A percentile compares a stretch with the other conserved stretches of the same genome.
phyloP scores from a whole-genome alignment of 2,113 vertebrate species.

The Reinhardtius hippoglossoides region DNA sequence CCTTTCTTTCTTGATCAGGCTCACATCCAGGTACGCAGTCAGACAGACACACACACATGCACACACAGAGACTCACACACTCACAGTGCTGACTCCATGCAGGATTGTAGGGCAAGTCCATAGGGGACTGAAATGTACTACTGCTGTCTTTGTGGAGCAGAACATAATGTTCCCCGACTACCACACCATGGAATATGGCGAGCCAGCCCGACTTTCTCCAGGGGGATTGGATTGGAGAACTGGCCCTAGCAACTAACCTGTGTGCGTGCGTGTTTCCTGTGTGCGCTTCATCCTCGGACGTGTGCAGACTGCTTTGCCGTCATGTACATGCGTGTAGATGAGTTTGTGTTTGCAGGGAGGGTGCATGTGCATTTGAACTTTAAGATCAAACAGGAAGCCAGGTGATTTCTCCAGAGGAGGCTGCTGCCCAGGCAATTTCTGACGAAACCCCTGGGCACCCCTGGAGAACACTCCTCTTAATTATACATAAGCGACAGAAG shows the following conservation, averaged over 20 bases:
- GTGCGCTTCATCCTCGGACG: neutral
- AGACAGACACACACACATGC: slow-evolving; percentile 14
- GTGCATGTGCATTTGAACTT: slow-evolving; percentile 63
- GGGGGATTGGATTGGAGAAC: slow-evolving; percentile 57
- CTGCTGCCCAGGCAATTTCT: slow-evolving; percentile 75
- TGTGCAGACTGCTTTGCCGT: slow-evolving; percentile 21
- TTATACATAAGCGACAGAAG: slow-evolving; percentile 77
- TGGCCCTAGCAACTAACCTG: slow-evolving; percentile 65
- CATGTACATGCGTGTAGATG: slow-evolving; percentile 32
- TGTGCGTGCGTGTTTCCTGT: slow-evolving; percentile 8
- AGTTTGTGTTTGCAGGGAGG: slow-evolving; percentile 33
- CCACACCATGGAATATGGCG: slow-evolving; percentile 68
- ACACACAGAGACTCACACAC: slow-evolving; percentile 14
- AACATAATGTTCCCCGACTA: slow-evolving; percentile 68
- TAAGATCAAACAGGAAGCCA: slow-evolving; percentile 69
- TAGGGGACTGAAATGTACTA: slow-evolving; percentile 74
- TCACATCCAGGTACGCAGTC: slow-evolving; percentile 42
- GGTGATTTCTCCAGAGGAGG: slow-evolving; percentile 75
- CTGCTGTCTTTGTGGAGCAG: slow-evolving; percentile 69
- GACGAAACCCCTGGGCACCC: slow-evolving; percentile 69
- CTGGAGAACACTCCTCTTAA: slow-evolving; percentile 71
- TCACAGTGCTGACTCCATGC: slow-evolving; percentile 49
- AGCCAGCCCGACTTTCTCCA: slow-evolving; percentile 65
- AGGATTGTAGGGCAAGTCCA: slow-evolving; percentile 73
- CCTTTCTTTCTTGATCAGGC: slow-evolving; percentile 17